Evolutionary conservation across 2,113 vertebrate species (phyloP).

Genomic region (Beaufortia kweichowensis): DNA sequence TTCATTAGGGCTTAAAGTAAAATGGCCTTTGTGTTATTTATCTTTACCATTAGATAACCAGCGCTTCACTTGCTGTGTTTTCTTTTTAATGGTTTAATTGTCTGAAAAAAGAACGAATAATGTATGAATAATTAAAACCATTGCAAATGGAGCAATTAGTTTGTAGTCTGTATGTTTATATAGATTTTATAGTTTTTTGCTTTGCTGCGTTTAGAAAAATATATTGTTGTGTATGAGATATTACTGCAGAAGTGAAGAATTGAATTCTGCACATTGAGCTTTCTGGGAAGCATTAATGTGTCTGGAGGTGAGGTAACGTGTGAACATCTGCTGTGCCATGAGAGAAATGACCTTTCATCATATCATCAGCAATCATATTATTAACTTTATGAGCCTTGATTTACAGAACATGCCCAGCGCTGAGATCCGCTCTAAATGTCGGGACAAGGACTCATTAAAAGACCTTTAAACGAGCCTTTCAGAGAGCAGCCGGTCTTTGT

Average conservation of each 20-base stretch:
- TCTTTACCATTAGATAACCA: background rate
- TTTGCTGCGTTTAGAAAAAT: no score
- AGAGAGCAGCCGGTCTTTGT: conserved; percentile 15
- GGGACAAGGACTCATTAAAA: conserved; percentile 52
- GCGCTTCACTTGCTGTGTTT: conserved; percentile 4
- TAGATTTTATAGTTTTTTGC: no score
- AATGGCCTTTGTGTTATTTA: background rate
- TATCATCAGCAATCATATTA: conserved; percentile 52
- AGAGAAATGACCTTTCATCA: conserved; percentile 45
- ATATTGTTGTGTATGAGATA: no score
- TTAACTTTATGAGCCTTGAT: conserved; percentile 52
- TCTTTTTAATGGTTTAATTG: conserved; percentile 16
- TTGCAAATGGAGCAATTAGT: conserved; percentile 34
- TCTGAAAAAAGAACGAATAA: background rate
- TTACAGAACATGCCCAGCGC: conserved; percentile 44
- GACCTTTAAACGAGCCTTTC: conserved; percentile 41
- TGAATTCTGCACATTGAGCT: no score
- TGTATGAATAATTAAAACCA: background rate
- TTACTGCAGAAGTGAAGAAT: no score
- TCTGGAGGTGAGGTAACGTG: background rate
- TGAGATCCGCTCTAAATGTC: conserved; percentile 50
- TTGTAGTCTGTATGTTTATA: background rate
- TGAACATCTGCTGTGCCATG: conserved; percentile 1
- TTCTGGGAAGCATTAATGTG: no score
- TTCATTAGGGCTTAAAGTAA: background rate